Base-by-base conservation (phyloP, 2,888 invertebrate species). In the Ichneumon xanthorius region DNA sequence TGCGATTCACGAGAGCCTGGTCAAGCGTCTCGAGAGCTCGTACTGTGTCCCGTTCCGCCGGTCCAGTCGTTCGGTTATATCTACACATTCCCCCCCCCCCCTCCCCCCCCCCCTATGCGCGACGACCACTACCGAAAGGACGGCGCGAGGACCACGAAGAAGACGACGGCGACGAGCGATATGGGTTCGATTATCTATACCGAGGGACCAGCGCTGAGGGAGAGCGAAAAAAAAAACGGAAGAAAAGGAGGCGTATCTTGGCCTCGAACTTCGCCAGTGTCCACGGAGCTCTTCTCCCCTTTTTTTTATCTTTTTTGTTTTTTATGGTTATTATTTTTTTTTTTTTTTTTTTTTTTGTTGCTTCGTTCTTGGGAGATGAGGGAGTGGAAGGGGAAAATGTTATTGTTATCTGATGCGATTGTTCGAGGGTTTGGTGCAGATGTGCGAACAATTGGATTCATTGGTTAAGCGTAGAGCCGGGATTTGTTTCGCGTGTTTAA, bases 1-100 rank as follows among this genome's bases (percentile, higher is more conserved):
- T 88, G 88, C 87, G 85, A 88, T 88, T 88, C 87, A 86, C 87
- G 84, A 84, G 85, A 82, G 87, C 88, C 86, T 88, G 88, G 88
- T 88, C 88, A 88, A 88, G 88, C 88, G 86, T 87, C 84, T 88
- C 88, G 80, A 79, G 82, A 82, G 71, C 85, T n/a, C 26, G 65
- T 22, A 48, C 67, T 40, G 30, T 26, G 50, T 55, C 76, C 58
- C 70, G 14, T 58, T 40, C 55, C 40, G 7, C 75, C 58, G 37
- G 37, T 14, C 22, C 71, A 22, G 55, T 82, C 73, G 58, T 63
- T 30, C 37, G 50, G 53, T 58, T 82, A 72, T 84, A 80, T 80
- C 72, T 71, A 37, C 67, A 19, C 26, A 55, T 9, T n/a, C n/a
- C n/a, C n/a, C n/a, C n/a, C n/a, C 55, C 75, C 58, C 26, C 22